These are phyloP conservation scores for Drosophila formosana DNA, from an alignment of 2,888 invertebrate species.

Conservation along the genomic window DNA sequence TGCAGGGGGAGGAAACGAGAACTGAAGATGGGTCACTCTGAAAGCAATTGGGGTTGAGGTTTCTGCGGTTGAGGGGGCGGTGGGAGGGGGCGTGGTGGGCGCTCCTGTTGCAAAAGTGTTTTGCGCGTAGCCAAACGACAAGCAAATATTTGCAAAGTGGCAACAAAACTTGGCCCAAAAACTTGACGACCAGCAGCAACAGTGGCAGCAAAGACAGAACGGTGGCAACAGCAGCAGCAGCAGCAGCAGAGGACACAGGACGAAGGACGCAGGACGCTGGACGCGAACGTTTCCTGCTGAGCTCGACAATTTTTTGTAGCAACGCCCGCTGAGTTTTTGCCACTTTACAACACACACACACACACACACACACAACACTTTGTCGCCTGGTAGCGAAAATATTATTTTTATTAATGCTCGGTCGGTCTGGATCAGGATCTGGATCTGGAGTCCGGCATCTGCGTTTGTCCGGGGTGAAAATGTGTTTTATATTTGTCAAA, in stretches of 20 bases:
- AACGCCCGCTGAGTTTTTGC: constrained; percentile 51
- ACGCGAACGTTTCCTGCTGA: constrained; percentile 59
- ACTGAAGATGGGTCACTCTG: constrained; percentile 23
- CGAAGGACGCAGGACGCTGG: constrained; percentile 30
- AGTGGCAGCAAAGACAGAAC: not conserved
- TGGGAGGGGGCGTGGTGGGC: not conserved
- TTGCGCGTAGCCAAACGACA: constrained; percentile 71
- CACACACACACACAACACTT: constrained; percentile 31
- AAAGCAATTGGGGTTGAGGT: constrained; percentile 15
- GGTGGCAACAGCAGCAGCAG: constrained; percentile 9
- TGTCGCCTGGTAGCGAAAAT: constrained; percentile 55
- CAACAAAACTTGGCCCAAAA: constrained; percentile 67
- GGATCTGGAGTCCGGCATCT: constrained; percentile 38
- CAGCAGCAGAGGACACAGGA: constrained; percentile 38
- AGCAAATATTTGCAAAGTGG: constrained; percentile 79
- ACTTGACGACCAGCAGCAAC: constrained; percentile 36
- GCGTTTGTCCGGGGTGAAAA: constrained; percentile 62
- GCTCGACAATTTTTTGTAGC: constrained; percentile 61
- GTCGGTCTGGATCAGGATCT: constrained; percentile 57
- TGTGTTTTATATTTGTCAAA: constrained; percentile 79
- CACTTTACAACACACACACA: constrained; percentile 52
- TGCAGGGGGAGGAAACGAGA: not conserved
- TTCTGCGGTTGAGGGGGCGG: not conserved
- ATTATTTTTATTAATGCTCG: constrained; percentile 78
- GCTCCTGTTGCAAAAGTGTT: constrained; percentile 68